A percentile compares a stretch with the other conserved stretches of the same genome.
These are phyloP conservation scores for Lepisosteus osseus DNA, from an alignment of 2,113 vertebrate genomes.

Conservation along the genomic window DNA sequence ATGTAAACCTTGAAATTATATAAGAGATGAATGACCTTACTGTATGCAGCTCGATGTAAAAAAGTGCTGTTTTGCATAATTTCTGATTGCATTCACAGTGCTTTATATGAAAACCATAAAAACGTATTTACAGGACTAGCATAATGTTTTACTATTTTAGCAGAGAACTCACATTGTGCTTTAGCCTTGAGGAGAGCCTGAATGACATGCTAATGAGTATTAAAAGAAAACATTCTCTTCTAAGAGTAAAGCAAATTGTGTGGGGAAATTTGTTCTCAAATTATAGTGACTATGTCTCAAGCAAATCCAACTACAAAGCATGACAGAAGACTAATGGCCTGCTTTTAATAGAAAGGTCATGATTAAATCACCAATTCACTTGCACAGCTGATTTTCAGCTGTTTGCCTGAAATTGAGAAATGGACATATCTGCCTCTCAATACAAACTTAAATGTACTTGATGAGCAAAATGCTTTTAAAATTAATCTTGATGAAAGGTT, in stretches of 20 bases:
- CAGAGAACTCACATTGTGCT: neutral
- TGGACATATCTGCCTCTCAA: too few species aligned
- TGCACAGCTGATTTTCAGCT: neutral
- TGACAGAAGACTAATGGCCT: neutral
- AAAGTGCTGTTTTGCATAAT: too few species aligned
- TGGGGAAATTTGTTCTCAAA: neutral
- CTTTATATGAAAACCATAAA: too few species aligned
- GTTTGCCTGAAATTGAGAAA: too few species aligned
- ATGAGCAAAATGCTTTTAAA: neutral
- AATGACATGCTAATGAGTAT: constrained; percentile 13
- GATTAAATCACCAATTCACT: neutral
- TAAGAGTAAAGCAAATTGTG: neutral
- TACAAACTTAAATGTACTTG: too few species aligned
- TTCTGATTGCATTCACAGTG: too few species aligned
- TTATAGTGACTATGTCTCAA: neutral
- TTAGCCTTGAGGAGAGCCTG: neutral
- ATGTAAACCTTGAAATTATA: too few species aligned
- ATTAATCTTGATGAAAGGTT: neutral
- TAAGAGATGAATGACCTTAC: too few species aligned
- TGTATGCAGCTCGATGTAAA: too few species aligned
- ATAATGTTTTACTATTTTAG: too few species aligned
- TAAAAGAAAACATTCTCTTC: constrained; percentile 8
- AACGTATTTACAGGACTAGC: too few species aligned
- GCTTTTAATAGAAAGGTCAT: neutral
- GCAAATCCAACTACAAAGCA: neutral